Evolutionary conservation across 1,140 invertebrate species (phyloP).

Genomic region (Ctenoplectra terminalis): DNA sequence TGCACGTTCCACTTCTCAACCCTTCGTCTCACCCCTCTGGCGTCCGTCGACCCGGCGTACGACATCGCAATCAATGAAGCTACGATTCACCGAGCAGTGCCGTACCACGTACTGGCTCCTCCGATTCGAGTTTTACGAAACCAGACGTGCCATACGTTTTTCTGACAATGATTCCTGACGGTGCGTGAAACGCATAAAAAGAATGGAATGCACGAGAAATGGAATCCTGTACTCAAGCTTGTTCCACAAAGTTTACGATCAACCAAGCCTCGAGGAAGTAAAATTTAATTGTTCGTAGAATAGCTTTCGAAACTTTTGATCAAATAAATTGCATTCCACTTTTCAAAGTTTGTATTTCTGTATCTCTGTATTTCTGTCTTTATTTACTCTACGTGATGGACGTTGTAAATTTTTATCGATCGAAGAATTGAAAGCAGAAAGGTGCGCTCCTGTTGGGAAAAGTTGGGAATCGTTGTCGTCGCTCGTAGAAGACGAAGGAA

Average conservation of each 20-base stretch:
- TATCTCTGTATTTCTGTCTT: neutral
- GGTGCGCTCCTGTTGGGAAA: neutral
- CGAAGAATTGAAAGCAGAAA: neutral
- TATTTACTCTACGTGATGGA: neutral
- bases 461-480: slow-evolving; percentile 32
- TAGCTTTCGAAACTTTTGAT: too few relatives aligned
- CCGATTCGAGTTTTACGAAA: neutral
- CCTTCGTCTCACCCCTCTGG: slow-evolving; percentile 44
- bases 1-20: slow-evolving; percentile 60
- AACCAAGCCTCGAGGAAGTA: too few relatives aligned
- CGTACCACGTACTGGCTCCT: slow-evolving; percentile 59
- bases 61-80: slow-evolving; percentile 82
- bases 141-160: neutral
- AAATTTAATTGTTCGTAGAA: too few relatives aligned
- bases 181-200: neutral
- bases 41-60: slow-evolving; percentile 72
- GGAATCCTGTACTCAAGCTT: neutral
- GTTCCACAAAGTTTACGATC: too few relatives aligned
- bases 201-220: neutral
- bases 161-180: too few relatives aligned
- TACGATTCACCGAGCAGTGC: slow-evolving; percentile 80
- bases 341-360: neutral
- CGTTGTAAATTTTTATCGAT: neutral
- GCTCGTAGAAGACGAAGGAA: slow-evolving; percentile 20
- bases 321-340: neutral